Conservation (phyloP, 2,113 vertebrate species). For the Dinomys branickii region DNA sequence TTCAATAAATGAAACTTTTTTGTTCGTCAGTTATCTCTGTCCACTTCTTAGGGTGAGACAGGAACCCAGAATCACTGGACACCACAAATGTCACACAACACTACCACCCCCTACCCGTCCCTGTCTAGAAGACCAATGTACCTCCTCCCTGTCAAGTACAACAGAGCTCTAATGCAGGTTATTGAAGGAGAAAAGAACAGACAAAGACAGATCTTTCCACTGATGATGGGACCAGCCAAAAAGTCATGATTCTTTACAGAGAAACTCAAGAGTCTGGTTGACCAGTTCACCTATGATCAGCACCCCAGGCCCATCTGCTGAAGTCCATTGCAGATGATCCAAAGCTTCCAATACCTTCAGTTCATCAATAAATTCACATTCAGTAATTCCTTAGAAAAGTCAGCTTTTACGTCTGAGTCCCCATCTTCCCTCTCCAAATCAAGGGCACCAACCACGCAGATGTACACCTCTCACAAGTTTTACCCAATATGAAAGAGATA, state of each 20-base stretch:
- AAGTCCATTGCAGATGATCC: conserved; percentile 94
- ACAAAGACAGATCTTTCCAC: conserved; percentile 91
- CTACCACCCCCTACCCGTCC: background rate
- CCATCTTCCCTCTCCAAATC: background rate
- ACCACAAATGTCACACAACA: background rate
- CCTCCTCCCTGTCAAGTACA: background rate
- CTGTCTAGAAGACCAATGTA: background rate
- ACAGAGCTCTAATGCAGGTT: background rate
- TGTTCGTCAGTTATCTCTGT: background rate
- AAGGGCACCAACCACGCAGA: background rate
- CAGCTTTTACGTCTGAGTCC: background rate
- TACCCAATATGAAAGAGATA: background rate
- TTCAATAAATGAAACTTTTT: background rate
- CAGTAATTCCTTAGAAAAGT: background rate
- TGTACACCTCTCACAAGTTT: background rate
- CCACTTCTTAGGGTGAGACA: background rate
- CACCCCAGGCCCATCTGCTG: conserved; percentile 93
- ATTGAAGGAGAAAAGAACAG: background rate
- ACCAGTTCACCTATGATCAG: conserved; percentile 97
- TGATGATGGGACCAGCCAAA: conserved; percentile 97
- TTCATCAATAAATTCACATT: background rate
- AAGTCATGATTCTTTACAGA: conserved; percentile 97
- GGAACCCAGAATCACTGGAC: background rate
- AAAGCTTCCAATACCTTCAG: conserved; percentile 93
- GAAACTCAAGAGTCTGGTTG: conserved; percentile 95